Evolutionary conservation across 2,797 vertebrate species (phyloP), one percentile per base, ranked within the genome.

Genomic region (Bradypus variegatus): DNA sequence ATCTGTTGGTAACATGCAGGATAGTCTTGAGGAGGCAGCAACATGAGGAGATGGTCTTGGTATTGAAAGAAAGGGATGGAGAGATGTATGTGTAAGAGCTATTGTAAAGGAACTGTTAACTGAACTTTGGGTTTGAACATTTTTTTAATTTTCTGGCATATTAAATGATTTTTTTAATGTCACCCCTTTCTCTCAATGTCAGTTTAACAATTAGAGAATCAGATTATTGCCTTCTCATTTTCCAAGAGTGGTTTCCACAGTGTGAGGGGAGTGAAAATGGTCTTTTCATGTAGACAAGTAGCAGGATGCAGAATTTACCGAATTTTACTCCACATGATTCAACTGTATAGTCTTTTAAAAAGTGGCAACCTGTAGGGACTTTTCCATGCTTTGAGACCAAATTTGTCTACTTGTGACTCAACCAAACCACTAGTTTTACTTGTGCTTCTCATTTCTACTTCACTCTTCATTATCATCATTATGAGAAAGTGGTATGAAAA

Each of bases 151-250:
- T 83, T 38, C n/a, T 50, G 25, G 50, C 23, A 33, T 41, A 91
- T 84, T 87, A 70, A 38, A 58, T n/a, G 36, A 29, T 80, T 62
- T 79, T n/a, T 41, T 33, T 31, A 81, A 86, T 48, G 50, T 53
- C 2, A 27, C 53, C 4, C 3, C 33, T 84, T 87, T 94, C 38
- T 90, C 29, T 81, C 78, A 75, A 72, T 87, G 75, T 81, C 53
- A 94, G 25, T 53, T 79, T 85, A 93, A 83, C n/a, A 93, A 86
- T 64, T 80, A 93, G 58, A 83, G 36, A 93, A 79, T 85, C 60
- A 91, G 58, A 86, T 69, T 33, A 82, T 76, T 85, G 16, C 58
- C 72, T 90, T 91, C 72, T 90, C 41, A 25, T 93, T 92, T 93
- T 92, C 36, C 45, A 72, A 79, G 64, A 25, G 29, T 89, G 9